Evolutionary conservation across 1,140 invertebrate species (phyloP).

Genomic region (Matsumurasca onukii): DNA sequence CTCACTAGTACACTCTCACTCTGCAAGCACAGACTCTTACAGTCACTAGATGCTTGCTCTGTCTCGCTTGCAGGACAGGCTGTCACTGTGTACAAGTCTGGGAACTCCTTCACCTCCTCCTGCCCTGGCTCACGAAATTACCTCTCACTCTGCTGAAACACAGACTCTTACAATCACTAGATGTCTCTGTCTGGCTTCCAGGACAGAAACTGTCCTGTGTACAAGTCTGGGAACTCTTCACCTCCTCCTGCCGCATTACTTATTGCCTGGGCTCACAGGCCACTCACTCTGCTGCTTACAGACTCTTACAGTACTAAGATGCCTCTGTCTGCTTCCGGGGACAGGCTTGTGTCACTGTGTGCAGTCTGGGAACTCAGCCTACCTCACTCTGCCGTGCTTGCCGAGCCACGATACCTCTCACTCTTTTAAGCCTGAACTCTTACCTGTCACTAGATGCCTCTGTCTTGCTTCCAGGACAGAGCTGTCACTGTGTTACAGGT

Average conservation of each 20-base stretch:
- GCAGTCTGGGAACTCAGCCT: conserved; percentile 81
- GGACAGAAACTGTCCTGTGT: conserved; percentile 81
- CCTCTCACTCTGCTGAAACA: conserved; percentile 58
- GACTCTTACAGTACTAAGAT: no score
- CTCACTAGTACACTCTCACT: no score
- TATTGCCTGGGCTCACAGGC: conserved; percentile 80
- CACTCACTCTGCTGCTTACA: no score
- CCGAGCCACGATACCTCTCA: no score
- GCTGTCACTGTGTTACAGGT: conserved; percentile 91
- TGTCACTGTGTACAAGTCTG: conserved; percentile 86
- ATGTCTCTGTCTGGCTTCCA: conserved; percentile 92
- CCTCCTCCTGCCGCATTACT: conserved; percentile 76
- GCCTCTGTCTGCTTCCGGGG: conserved; percentile 92
- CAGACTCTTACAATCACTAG: background rate
- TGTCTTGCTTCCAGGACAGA: conserved; percentile 91
- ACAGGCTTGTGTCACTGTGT: conserved; percentile 83
- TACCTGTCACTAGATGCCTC: no score
- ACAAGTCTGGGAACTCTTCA: conserved; percentile 81
- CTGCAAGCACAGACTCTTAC: conserved; percentile 76
- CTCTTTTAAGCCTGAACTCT: no score
- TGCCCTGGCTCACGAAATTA: conserved; percentile 81
- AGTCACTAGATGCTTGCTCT: conserved; percentile 64
- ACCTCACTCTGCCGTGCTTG: no score
- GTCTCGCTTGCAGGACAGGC: conserved; percentile 95
- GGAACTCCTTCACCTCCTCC: conserved; percentile 77